Conservation (phyloP, 30 jellyfish, hydroid and myxozoan species). For the Cassiopea xamachana region DNA sequence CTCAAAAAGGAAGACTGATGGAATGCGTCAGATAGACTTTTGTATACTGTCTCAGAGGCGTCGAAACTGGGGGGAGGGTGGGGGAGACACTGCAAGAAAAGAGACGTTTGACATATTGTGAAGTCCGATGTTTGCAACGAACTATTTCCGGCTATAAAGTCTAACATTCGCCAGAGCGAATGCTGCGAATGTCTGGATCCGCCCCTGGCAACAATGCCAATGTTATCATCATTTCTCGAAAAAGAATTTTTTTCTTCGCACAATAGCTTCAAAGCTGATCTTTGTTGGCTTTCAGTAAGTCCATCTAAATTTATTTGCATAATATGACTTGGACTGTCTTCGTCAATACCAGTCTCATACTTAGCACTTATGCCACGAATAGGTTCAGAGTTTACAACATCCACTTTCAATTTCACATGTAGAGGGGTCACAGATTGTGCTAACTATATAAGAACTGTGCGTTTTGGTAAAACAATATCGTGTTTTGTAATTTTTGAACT, state of each 20-base stretch:
- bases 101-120: too few species aligned
- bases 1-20: too few species aligned
- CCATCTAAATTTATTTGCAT: conserved; percentile 12
- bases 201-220: conserved; percentile 35
- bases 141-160: too few species aligned
- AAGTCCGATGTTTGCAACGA: too few species aligned
- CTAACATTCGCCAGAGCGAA: too few species aligned
- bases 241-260: conserved; percentile 20
- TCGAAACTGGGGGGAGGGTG: too few species aligned
- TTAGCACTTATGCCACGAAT: not conserved
- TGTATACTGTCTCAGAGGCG: too few species aligned
- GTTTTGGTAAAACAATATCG: conserved; percentile 50
- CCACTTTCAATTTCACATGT: not conserved
- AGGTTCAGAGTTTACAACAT: not conserved
- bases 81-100: too few species aligned
- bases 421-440: conserved; percentile 63
- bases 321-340: not conserved
- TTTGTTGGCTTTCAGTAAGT: conserved; percentile 14
- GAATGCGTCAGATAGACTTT: too few species aligned
- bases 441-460: conserved; percentile 53
- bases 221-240: conserved; percentile 22
- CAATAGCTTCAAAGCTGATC: not conserved
- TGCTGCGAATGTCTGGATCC: too few species aligned
- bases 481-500: conserved; percentile 40
- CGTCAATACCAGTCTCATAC: conserved; percentile 1